Evolutionary conservation across 1,140 invertebrate genomes (phyloP), one percentile per base, ranked within the genome.

Genomic region (Penaeus japonicus): DNA sequence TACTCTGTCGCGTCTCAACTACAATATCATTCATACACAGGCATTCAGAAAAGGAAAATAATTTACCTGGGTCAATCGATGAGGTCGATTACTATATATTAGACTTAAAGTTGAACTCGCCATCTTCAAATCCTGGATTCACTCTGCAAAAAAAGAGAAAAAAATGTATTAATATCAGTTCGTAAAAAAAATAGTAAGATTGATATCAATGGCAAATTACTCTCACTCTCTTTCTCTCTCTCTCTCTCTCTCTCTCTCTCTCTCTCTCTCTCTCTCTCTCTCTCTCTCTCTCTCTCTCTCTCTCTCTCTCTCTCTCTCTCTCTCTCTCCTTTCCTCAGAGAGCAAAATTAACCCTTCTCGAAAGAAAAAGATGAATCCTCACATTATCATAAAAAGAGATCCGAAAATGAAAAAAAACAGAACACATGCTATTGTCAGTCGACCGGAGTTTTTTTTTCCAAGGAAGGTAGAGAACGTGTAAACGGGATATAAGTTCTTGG

Each of bases 51-150:
- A 7, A 12, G 47, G 47, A 47, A 47, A 47, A 47, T 47, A 47
- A 47, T 47, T 47, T 24, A 83, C 81, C 81, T 83, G 81, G n/a
- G 81, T 83, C 10, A 70, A n/a, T 5, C 65, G 35, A 27, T 83
- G 53, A 22, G 81, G 35, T 35, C 81, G 35, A 20, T 35, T 57
- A 27, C 81, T 83, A 54, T 70, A 70, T n/a, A 83, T 70, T 39
- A 83, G 81, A n/a, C 55, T 70, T 17, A 83, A 32, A n/a, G 81
- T 83, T 22, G 81, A 83, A 54, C 81, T 57, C 35, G 81, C 65
- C 81, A 83, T 83, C 55, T 12, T 70, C 80, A 47, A 59, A 10
- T 7, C 7, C 78, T 80, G n/a, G 78, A 32, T 62, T 27, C 55
- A 27, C 32, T 24, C n/a, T 80, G 78, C 39, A 27, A 80, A 18